A percentile compares a stretch with the other conserved stretches of the same genome.
phyloP scores from a whole-genome alignment of 2,888 invertebrate genomes.

The Pristionchus arcanus region DNA sequence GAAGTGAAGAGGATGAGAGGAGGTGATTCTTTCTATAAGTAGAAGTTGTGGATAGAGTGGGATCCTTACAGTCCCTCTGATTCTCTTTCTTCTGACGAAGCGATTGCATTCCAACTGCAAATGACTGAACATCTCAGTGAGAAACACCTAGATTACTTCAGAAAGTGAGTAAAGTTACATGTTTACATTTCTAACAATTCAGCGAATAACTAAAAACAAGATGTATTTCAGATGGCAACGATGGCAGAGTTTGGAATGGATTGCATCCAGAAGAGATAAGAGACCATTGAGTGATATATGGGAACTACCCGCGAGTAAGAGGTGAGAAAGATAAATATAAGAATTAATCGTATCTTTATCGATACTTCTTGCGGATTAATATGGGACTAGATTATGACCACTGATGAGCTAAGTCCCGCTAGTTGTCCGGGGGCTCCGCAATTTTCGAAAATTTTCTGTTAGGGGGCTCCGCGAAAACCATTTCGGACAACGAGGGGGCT shows the following conservation, averaged over 20 bases:
- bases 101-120: slow-evolving; percentile 52
- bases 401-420: no score
- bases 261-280: slow-evolving; percentile 23
- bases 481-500: no score
- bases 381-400: no score
- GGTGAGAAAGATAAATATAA: neutral
- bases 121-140: slow-evolving; percentile 48
- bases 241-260: slow-evolving; percentile 31
- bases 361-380: no score
- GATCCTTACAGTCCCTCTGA: neutral
- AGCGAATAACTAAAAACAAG: no score
- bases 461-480: no score
- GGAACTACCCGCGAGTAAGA: neutral
- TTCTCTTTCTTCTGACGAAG: slow-evolving; percentile 26
- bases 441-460: no score
- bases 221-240: slow-evolving; percentile 34
- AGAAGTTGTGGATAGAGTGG: neutral
- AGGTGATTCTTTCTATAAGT: neutral
- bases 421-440: no score
- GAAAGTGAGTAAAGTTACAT: neutral
- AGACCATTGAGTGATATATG: slow-evolving; percentile 47
- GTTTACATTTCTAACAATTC: no score
- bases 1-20: slow-evolving; percentile 21
- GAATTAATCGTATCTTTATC: no score
- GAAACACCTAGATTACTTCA: slow-evolving; percentile 52